These are phyloP conservation scores for Himalopsyche kuldschensis DNA, from an alignment of 2,888 invertebrate genomes.

Conservation along the genomic window DNA sequence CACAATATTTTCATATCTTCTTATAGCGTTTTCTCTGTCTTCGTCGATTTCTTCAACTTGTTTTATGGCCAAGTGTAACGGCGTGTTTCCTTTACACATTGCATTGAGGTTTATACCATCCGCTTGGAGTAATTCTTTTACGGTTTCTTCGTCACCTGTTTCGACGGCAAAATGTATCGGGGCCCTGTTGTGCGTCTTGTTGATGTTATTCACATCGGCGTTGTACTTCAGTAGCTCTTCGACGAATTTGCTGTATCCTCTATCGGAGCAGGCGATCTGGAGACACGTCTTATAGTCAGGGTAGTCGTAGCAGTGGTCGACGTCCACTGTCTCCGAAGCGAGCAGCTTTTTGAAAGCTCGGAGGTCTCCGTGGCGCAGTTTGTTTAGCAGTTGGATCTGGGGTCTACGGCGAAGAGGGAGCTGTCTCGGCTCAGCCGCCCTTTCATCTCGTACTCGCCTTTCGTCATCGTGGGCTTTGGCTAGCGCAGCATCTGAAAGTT, in stretches of 20 bases:
- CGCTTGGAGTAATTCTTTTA: slow-evolving; percentile 54
- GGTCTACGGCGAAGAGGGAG: slow-evolving; percentile 55
- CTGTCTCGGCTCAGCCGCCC: slow-evolving; percentile 50
- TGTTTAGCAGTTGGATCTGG: slow-evolving; percentile 57
- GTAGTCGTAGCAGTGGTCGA: slow-evolving; percentile 60
- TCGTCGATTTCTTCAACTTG: slow-evolving; percentile 56
- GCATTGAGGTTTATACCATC: slow-evolving; percentile 56
- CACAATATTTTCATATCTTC: slow-evolving; percentile 55
- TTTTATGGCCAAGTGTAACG: slow-evolving; percentile 58
- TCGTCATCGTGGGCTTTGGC: slow-evolving; percentile 13
- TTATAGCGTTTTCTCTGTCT: slow-evolving; percentile 51
- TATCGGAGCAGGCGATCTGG: slow-evolving; percentile 60
- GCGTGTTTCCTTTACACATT: slow-evolving; percentile 57
- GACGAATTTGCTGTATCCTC: slow-evolving; percentile 59
- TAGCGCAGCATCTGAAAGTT: slow-evolving; percentile 18
- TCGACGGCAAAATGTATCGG: slow-evolving; percentile 69
- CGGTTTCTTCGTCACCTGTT: slow-evolving; percentile 54
- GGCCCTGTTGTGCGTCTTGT: slow-evolving; percentile 60
- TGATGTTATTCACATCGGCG: slow-evolving; percentile 63
- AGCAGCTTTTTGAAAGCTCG: slow-evolving; percentile 58
- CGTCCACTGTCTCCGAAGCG: slow-evolving; percentile 53
- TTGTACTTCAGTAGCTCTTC: slow-evolving; percentile 61
- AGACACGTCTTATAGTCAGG: slow-evolving; percentile 64
- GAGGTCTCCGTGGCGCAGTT: slow-evolving; percentile 57
- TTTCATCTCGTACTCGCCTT: slow-evolving; percentile 54